Conservation (phyloP, 2,113 vertebrate species). For the Mellivora capensis region DNA sequence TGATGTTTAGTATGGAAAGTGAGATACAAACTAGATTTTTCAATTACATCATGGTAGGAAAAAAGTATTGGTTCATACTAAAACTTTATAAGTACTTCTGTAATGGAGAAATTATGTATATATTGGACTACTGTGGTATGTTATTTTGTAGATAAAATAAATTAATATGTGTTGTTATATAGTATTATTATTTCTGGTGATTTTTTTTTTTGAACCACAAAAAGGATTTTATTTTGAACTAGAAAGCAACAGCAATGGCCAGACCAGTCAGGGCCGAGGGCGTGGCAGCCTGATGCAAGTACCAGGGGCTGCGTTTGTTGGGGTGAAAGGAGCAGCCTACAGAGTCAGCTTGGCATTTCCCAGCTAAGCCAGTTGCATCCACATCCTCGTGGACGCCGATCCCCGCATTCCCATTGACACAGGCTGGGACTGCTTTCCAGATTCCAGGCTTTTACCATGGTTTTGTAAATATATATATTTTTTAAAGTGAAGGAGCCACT, state of each 20-base stretch:
- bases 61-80: neutral
- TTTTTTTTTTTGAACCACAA: conserved; percentile 2
- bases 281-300: neutral
- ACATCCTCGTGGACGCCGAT: neutral
- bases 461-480: neutral
- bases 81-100: neutral
- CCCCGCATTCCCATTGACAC: neutral
- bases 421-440: neutral
- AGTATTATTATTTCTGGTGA: neutral
- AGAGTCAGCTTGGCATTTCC: neutral
- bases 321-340: neutral
- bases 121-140: neutral
- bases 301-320: neutral
- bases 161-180: neutral
- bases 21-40: neutral
- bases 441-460: neutral
- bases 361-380: neutral
- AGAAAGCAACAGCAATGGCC: conserved; percentile 55
- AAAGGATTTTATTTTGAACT: conserved; percentile 61
- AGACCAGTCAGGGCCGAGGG: neutral
- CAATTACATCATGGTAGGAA: neutral
- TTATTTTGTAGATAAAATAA: neutral
- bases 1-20: neutral
- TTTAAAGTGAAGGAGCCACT: conserved; percentile 69
- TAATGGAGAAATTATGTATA: neutral